A percentile compares a stretch with the other conserved stretches of the same genome.
Evolutionary conservation across 2,797 vertebrate genomes (phyloP).

Genomic region (Acanthurus tractus): DNA sequence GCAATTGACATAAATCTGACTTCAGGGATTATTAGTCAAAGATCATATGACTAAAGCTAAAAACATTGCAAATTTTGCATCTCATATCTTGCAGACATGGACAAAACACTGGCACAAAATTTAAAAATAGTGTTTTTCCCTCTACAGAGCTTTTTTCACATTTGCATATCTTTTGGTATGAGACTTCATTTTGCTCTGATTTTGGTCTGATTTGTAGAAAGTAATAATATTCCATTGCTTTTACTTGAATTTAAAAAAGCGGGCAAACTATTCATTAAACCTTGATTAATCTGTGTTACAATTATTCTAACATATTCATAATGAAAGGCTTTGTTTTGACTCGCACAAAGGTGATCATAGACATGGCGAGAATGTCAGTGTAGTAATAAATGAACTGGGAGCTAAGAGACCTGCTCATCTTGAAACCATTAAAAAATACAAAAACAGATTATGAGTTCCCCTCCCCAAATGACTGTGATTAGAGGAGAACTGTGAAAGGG

Average conservation of each 20-base stretch:
- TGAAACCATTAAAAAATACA: conserved; percentile 63
- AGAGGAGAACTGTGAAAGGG: conserved; percentile 57
- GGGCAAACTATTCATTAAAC: conserved; percentile 58
- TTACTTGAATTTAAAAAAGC: conserved; percentile 56
- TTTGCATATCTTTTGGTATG: conserved; percentile 15
- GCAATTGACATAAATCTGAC: conserved; percentile 58
- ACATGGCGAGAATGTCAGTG: conserved; percentile 65
- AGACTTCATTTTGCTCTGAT: conserved; percentile 43
- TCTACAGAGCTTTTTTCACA: conserved; percentile 14
- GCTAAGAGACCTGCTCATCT: conserved; percentile 62
- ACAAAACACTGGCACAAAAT: conserved; percentile 5
- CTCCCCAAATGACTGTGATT: conserved; percentile 70
- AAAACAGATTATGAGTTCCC: conserved; percentile 67
- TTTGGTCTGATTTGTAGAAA: conserved; percentile 12
- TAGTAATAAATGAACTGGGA: conserved; percentile 64
- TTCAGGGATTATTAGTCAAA: conserved; percentile 22
- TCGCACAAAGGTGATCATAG: conserved; percentile 63
- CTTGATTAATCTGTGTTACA: conserved; percentile 66
- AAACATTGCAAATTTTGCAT: conserved; percentile 13
- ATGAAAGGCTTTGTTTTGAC: conserved; percentile 74
- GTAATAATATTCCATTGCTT: conserved; percentile 53
- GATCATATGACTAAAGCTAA: conserved; percentile 10
- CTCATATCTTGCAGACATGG: conserved; percentile 13
- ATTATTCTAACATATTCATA: conserved; percentile 71
- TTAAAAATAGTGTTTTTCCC: conserved; percentile 3